Evolutionary conservation across 2,797 vertebrate genomes (phyloP), one percentile per base, ranked within the genome.

Genomic region (Heterohyrax brucei): DNA sequence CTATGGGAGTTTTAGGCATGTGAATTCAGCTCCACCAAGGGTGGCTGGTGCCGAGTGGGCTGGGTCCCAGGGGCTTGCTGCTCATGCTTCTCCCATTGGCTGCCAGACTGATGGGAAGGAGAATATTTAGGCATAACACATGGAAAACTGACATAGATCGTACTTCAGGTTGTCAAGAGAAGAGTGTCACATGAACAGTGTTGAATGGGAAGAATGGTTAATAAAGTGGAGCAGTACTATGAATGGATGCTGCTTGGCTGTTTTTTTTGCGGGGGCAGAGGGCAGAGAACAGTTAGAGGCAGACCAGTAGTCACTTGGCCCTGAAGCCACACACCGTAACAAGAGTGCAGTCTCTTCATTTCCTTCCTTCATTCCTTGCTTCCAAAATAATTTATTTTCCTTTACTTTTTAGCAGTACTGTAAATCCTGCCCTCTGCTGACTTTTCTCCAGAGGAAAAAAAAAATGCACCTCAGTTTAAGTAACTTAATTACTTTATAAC

Each of bases 401-500:
- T 89, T 93, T 46, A 19, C 70, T 85, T 77, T 77, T 28, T 28
- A 80, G 50, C 48, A 53, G 59, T 76, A 24, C 66, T 30, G 46
- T 87, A 91, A 91, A 75, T 95, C 70, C 81, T 61, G 79, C 91
- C 44, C 79, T 87, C 70, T 70, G 80, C 62, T 62, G 83, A 93
- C 89, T 44, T 95, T 93, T 84, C 79, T 91, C 61, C 84, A 89
- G 94, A 94, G 83, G 39, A 39, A 39, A 95, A 73, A 76, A 70
- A 87, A 48, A 7, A 46, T 9, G 12, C 48, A 81, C 87, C 83
- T 82, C 48, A 28, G 2, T 93, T 61, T 86, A 64, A 85, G 80
- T 73, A 75, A 77, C 77, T 87, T 95, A 84, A 89, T 97, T 92
- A 95, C 79, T 86, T 87, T 30, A 24, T 83, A 89, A 93, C 87